These are phyloP conservation scores for Chrysolophus pictus DNA, from an alignment of 2,797 vertebrate species.

Conservation along the genomic window DNA sequence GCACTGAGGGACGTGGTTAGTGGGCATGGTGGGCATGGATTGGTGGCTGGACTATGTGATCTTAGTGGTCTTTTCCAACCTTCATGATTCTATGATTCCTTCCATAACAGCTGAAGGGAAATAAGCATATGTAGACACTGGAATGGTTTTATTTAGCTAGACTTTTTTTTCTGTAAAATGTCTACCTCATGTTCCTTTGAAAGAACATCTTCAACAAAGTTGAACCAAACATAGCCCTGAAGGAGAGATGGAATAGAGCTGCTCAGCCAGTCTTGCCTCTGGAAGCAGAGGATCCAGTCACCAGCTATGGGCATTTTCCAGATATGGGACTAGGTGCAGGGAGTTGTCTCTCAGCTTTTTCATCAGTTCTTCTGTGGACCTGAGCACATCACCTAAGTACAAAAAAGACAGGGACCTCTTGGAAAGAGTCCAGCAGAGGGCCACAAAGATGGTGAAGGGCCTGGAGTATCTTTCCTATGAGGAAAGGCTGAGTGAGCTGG, in stretches of 20 bases:
- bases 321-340: not conserved
- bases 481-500: too few species aligned
- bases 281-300: not conserved
- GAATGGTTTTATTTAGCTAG: not conserved
- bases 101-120: not conserved
- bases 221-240: constrained; percentile 1
- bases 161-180: not conserved
- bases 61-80: too few species aligned
- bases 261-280: not conserved
- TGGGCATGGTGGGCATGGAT: too few species aligned
- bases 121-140: not conserved
- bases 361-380: not conserved
- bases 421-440: too few species aligned
- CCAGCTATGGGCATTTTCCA: not conserved
- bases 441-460: too few species aligned
- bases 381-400: not conserved
- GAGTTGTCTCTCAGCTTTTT: not conserved
- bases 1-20: too few species aligned
- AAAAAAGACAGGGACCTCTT: too few species aligned
- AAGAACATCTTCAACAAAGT: not conserved
- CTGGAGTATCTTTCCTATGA: too few species aligned
- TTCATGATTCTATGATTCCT: not conserved
- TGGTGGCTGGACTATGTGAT: too few species aligned
- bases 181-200: not conserved
- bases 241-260: not conserved